Conservation (phyloP, 2,888 invertebrate genomes). For the Drosophila meridiana region DNA sequence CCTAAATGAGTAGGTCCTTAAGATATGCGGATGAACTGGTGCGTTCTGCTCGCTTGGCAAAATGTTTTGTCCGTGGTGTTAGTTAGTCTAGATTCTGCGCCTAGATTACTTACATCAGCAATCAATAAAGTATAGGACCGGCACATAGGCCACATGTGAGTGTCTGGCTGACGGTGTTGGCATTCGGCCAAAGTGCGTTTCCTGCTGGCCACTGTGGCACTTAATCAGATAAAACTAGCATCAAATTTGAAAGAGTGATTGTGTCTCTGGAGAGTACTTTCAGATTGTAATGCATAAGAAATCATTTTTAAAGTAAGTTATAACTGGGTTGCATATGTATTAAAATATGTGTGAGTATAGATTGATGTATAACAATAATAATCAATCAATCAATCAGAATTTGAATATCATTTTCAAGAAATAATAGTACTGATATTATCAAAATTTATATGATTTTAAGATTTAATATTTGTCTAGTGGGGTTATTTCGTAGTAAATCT, state of each 20-base stretch:
- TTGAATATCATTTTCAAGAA: no score
- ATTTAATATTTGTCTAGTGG: no score
- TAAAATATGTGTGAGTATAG: no score
- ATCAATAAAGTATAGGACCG: constrained; percentile 69
- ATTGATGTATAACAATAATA: no score
- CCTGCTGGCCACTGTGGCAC: constrained; percentile 32
- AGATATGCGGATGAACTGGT: constrained; percentile 67
- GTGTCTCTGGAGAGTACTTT: not conserved
- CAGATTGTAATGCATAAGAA: not conserved
- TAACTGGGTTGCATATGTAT: not conserved
- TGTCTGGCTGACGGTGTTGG: constrained; percentile 40
- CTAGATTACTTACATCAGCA: constrained; percentile 68
- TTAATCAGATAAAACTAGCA: not conserved
- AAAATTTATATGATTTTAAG: no score
- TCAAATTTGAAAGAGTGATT: not conserved
- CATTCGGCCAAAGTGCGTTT: constrained; percentile 67
- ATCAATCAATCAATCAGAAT: no score
- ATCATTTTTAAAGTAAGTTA: not conserved
- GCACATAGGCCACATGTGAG: constrained; percentile 18
- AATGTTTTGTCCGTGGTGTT: constrained; percentile 36
- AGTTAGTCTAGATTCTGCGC: constrained; percentile 60
- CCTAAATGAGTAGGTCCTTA: constrained; percentile 55
- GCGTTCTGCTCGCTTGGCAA: constrained; percentile 27
- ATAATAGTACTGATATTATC: no score
- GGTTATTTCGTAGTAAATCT: no score